Evolutionary conservation across 1,140 invertebrate genomes (phyloP).

Genomic region (Nilaparvata lugens): DNA sequence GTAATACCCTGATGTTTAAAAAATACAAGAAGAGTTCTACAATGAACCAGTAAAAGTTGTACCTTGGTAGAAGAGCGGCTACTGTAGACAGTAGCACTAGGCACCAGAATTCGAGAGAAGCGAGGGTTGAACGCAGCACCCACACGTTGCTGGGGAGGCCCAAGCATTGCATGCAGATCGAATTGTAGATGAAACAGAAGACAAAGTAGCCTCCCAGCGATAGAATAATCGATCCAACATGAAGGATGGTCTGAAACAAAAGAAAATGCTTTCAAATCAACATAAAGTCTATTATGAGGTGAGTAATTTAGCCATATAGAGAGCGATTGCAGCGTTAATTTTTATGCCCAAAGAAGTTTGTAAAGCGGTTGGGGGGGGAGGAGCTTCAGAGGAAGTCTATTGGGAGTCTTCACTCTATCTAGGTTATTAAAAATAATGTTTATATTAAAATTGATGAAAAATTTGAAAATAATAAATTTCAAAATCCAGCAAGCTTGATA

Average conservation of each 20-base stretch:
- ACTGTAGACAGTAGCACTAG: constrained; percentile 65
- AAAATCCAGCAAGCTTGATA: too few species aligned
- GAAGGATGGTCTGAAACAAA: constrained; percentile 73
- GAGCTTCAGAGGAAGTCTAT: not conserved
- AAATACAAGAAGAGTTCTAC: too few species aligned
- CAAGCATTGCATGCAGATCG: constrained; percentile 65
- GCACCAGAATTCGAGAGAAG: constrained; percentile 68
- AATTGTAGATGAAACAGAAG: constrained; percentile 77
- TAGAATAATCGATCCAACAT: constrained; percentile 61
- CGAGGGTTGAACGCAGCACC: constrained; percentile 72
- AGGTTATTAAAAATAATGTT: too few species aligned
- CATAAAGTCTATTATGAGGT: too few species aligned
- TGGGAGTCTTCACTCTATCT: too few species aligned
- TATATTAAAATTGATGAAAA: too few species aligned
- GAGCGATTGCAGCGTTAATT: not conserved
- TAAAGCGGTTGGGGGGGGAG: not conserved
- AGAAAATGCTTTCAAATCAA: too few species aligned
- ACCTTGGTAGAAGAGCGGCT: constrained; percentile 78
- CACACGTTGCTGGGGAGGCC: constrained; percentile 74
- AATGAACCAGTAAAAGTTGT: too few species aligned
- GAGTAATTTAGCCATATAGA: constrained; percentile 14
- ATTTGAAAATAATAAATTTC: too few species aligned
- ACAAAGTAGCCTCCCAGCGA: constrained; percentile 75
- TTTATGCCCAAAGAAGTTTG: not conserved
- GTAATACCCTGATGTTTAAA: too few species aligned